A percentile compares a stretch with the other conserved stretches of the same genome.
Conservation (phyloP, 2,888 invertebrate genomes). For the Callimorpha dominula region DNA sequence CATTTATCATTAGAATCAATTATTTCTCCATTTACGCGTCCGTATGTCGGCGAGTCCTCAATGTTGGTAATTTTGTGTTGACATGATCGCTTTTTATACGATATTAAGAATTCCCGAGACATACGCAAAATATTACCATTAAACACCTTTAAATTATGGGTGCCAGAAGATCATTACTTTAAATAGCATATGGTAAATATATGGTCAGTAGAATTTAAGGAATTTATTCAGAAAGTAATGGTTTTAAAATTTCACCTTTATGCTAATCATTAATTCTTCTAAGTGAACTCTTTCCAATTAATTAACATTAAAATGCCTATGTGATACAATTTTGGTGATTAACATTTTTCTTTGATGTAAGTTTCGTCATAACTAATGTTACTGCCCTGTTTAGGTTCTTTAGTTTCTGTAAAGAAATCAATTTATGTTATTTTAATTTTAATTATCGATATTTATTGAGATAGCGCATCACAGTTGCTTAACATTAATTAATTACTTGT, state of each 20-base stretch:
- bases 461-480: neutral
- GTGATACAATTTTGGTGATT: slow-evolving; percentile 32
- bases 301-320: slow-evolving; percentile 36
- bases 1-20: slow-evolving; percentile 78
- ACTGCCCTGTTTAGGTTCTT: neutral
- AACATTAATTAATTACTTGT: neutral
- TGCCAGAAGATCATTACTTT: slow-evolving; percentile 41
- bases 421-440: neutral
- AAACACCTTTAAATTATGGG: slow-evolving; percentile 56
- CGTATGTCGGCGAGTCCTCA: slow-evolving; percentile 60
- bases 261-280: slow-evolving; percentile 28
- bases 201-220: slow-evolving; percentile 40
- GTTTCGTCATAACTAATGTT: slow-evolving; percentile 2
- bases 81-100: slow-evolving; percentile 69
- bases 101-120: slow-evolving; percentile 60
- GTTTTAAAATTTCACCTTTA: slow-evolving; percentile 32
- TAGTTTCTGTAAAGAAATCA: neutral
- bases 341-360: slow-evolving; percentile 5
- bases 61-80: slow-evolving; percentile 68
- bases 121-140: slow-evolving; percentile 56
- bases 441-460: neutral
- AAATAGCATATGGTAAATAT: slow-evolving; percentile 38
- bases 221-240: slow-evolving; percentile 31
- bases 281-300: slow-evolving; percentile 35
- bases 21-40: slow-evolving; percentile 65